Percentiles rank a stretch among this genome's conserved stretches.
These are phyloP conservation scores for Etheostoma nigrum DNA, from an alignment of 2,797 vertebrate species.

Conservation along the genomic window DNA sequence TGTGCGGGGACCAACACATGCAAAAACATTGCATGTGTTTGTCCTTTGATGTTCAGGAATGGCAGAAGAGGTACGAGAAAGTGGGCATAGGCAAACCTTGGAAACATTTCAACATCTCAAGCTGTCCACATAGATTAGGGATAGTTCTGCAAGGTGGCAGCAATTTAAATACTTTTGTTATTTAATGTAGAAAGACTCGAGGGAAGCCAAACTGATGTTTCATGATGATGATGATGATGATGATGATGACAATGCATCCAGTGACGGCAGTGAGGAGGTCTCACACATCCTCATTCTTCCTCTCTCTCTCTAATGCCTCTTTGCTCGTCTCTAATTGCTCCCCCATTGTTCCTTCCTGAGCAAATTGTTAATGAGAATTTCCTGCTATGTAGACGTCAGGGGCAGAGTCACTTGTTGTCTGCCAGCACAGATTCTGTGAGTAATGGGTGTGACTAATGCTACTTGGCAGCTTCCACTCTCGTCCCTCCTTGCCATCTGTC, in stretches of 20 bases:
- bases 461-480: slow-evolving; percentile 81
- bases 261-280: slow-evolving; percentile 47
- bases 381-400: slow-evolving; percentile 80
- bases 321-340: slow-evolving; percentile 71
- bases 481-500: slow-evolving; percentile 85
- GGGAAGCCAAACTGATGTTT: slow-evolving; percentile 10
- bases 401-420: slow-evolving; percentile 80
- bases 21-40: slow-evolving; percentile 38
- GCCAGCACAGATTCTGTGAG: slow-evolving; percentile 81
- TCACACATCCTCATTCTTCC: slow-evolving; percentile 36
- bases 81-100: slow-evolving; percentile 9
- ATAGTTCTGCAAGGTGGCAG: neutral
- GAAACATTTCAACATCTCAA: slow-evolving; percentile 23
- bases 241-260: slow-evolving; percentile 38
- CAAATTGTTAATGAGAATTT: slow-evolving; percentile 83
- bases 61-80: slow-evolving; percentile 25
- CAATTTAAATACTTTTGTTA: slow-evolving; percentile 13
- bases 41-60: slow-evolving; percentile 55
- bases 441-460: slow-evolving; percentile 88
- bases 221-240: slow-evolving; percentile 27
- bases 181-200: slow-evolving; percentile 26
- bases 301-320: slow-evolving; percentile 49
- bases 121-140: neutral
- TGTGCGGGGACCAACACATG: slow-evolving; percentile 58
- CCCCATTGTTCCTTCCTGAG: slow-evolving; percentile 73